phyloP scores from a whole-genome alignment of 2,888 invertebrate species.

The Diogma glabrata region DNA sequence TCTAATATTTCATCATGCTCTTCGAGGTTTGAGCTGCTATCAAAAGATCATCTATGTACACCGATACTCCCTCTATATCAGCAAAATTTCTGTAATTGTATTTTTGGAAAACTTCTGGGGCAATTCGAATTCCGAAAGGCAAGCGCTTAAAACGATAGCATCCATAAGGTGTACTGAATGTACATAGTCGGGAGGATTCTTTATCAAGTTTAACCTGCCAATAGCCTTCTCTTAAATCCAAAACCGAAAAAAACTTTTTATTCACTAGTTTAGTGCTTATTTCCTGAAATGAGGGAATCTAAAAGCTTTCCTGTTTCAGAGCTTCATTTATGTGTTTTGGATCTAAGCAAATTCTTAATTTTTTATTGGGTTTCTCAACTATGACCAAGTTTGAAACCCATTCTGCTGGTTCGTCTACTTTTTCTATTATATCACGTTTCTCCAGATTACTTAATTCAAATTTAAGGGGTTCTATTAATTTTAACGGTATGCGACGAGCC shows the following conservation, averaged over 20 bases:
- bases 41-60: no score
- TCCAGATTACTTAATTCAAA: constrained; percentile 3
- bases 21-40: neutral
- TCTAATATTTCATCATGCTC: neutral
- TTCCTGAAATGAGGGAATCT: constrained; percentile 17
- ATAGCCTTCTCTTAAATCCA: constrained; percentile 17
- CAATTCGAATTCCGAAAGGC: neutral
- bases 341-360: constrained; percentile 14
- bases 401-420: constrained; percentile 11
- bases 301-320: no score
- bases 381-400: no score
- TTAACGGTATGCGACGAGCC: constrained; percentile 9
- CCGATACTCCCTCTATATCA: no score
- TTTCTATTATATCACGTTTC: neutral
- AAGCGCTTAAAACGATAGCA: constrained; percentile 13
- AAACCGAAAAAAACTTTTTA: constrained; percentile 8
- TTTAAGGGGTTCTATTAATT: neutral
- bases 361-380: no score
- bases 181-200: no score
- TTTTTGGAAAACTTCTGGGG: neutral
- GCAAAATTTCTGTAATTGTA: neutral
- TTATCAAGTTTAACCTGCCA: constrained; percentile 17
- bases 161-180: no score
- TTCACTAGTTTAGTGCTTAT: constrained; percentile 7
- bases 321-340: constrained; percentile 10